These are phyloP conservation scores for Porites divaricata DNA, from an alignment of 92 coral and sea anemone genomes.

Conservation along the genomic window DNA sequence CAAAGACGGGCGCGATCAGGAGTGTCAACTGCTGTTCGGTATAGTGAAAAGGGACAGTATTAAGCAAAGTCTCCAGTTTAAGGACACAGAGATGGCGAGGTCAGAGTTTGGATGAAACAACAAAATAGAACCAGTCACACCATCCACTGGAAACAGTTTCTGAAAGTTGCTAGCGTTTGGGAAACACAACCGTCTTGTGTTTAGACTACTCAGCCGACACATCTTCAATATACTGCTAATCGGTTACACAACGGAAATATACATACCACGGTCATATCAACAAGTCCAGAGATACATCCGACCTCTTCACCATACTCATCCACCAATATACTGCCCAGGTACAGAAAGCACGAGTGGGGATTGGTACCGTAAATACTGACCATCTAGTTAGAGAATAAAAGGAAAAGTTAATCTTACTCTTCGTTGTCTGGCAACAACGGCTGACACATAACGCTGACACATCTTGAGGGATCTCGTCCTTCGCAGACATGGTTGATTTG, in stretches of 20 bases:
- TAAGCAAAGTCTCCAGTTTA: no score
- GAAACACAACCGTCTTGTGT: no score
- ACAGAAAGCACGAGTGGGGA: constrained; percentile 98
- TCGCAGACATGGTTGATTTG: no score
- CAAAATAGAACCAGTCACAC: no score
- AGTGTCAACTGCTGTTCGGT: no score
- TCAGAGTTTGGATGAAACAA: no score
- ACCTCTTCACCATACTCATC: constrained; percentile 92
- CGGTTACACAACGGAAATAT: not conserved
- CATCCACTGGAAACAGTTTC: no score
- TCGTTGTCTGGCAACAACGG: not conserved
- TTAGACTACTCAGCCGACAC: not conserved
- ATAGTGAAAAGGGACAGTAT: no score
- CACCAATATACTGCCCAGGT: constrained; percentile 95
- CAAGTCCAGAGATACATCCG: constrained; percentile 87
- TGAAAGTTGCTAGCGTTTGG: no score
- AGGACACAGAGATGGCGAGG: no score
- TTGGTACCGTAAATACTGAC: constrained; percentile 74
- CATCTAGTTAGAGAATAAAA: constrained; percentile 62
- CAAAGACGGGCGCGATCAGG: no score
- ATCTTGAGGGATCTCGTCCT: no score
- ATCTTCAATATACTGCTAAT: not conserved
- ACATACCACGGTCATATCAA: constrained; percentile 88
- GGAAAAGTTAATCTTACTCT: not conserved
- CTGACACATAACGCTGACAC: not conserved